These are phyloP conservation scores for Pangasius macronema DNA, from an alignment of 2,797 vertebrate species.

Conservation along the genomic window DNA sequence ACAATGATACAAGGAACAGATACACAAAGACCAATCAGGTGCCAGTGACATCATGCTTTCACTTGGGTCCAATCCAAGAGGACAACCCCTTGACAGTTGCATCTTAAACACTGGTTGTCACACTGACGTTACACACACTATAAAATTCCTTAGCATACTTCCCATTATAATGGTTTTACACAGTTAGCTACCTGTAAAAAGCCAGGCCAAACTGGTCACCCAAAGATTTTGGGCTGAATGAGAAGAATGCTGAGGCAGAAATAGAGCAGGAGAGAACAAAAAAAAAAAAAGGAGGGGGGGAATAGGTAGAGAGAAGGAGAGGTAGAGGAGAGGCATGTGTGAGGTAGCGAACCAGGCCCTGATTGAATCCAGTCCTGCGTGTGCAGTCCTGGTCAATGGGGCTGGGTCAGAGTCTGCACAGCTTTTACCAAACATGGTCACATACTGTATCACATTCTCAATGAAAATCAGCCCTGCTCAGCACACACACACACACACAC, in stretches of 20 bases:
- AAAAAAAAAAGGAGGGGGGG: constrained; percentile 29
- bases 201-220: constrained; percentile 1
- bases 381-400: constrained; percentile 63
- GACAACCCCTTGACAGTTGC: not conserved
- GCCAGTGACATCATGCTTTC: constrained; percentile 30
- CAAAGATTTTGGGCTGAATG: constrained; percentile 10
- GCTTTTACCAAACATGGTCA: constrained; percentile 86
- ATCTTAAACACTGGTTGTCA: not conserved
- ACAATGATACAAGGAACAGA: constrained; percentile 10
- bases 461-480: constrained; percentile 65
- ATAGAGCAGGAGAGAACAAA: constrained; percentile 34
- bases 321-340: constrained; percentile 36
- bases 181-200: not conserved
- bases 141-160: not conserved
- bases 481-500: constrained; percentile 39
- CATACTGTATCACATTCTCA: constrained; percentile 67
- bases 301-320: constrained; percentile 45
- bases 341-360: constrained; percentile 54
- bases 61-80: not conserved
- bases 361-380: constrained; percentile 71
- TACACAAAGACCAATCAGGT: not conserved
- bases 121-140: not conserved
- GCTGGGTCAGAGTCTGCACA: constrained; percentile 67
- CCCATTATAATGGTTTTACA: not conserved
- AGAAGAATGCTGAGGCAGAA: constrained; percentile 25